phyloP scores from a whole-genome alignment of 2,888 invertebrate genomes.

The Cephus spinipes region DNA sequence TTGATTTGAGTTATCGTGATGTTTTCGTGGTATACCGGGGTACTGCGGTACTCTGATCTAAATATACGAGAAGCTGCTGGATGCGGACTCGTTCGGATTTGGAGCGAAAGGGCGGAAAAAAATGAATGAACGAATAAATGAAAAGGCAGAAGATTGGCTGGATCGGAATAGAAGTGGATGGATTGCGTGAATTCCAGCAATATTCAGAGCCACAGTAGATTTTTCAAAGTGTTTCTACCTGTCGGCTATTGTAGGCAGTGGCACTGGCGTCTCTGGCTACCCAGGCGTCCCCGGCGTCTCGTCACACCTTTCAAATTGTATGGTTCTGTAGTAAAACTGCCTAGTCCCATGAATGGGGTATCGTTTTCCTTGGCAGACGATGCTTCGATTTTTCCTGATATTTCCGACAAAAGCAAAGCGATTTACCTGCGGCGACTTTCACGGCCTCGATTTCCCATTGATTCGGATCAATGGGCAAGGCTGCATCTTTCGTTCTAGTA shows the following conservation, averaged over 20 bases:
- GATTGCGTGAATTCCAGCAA: not conserved
- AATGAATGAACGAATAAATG: not conserved
- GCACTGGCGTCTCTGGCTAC: not conserved
- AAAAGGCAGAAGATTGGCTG: not conserved
- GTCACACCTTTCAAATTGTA: constrained; percentile 48
- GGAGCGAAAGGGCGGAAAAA: not conserved
- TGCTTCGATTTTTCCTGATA: constrained; percentile 35
- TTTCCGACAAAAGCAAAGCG: constrained; percentile 20
- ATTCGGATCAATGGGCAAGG: constrained; percentile 27
- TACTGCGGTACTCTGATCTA: not conserved
- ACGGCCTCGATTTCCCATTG: constrained; percentile 49
- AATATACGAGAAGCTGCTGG: not conserved
- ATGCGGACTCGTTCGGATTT: not conserved
- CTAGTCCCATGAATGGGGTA: not conserved
- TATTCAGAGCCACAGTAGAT: constrained; percentile 36
- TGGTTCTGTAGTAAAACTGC: not conserved
- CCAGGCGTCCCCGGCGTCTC: not conserved
- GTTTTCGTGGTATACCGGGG: not conserved
- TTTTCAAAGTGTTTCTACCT: constrained; percentile 28
- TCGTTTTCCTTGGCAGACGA: constrained; percentile 35
- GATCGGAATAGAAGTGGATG: not conserved
- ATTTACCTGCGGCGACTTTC: constrained; percentile 45
- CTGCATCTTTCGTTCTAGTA: not conserved
- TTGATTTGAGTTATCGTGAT: not conserved
- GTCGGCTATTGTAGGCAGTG: constrained; percentile 49